Base-by-base conservation (phyloP, 2,888 invertebrate genomes). In the Chesias legatella region DNA sequence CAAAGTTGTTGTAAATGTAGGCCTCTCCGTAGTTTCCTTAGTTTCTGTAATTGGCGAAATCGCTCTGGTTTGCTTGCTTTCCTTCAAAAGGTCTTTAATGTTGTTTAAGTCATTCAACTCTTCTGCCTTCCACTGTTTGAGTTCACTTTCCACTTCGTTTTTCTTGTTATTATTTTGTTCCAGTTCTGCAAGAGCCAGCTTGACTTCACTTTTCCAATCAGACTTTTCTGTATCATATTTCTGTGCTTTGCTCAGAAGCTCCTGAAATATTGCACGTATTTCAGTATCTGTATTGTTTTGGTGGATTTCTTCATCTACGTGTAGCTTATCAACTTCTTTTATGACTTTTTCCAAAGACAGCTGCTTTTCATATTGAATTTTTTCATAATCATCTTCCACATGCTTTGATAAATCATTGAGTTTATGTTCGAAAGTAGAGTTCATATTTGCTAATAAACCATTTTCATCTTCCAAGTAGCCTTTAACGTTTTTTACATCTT, bases 331-430 rank as follows among this genome's bases (percentile, higher is more conserved):
- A 22, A 80, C 60, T 51, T 73, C 58, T 11, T 60, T 51, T 53
- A 69, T 63, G 21, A 79, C 53, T n/a, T 48, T 61, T 10, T 76
- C 69, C 2, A 67, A 27, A 11, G 67, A 56, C 2, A 68, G 55
- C 27, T 60, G 47, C 10, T 53, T 48, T 24, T 58, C 53, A 8
- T 51, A 28, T 33, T 58, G 46, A 10, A 55, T 44, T 37, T 53
- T 53, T 10, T 50, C 48, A 5, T 72, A 50, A 52, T 73, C 54
- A 10, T 56, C 38, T 28, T 59, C 67, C 1, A 75, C 52, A 10
- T 68, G 65, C 17, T 51, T 53, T 4, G 79, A 66, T 29, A 83
- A 58, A 23, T 70, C 71, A 11, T 67, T 60, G 6, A 82, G 53
- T 56, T 79, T 71, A 17, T 59, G 53, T 37, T 62, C 68, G 7